Evolutionary conservation across 1,140 invertebrate species (phyloP).

Genomic region (Yoshiicerus persimilis): DNA sequence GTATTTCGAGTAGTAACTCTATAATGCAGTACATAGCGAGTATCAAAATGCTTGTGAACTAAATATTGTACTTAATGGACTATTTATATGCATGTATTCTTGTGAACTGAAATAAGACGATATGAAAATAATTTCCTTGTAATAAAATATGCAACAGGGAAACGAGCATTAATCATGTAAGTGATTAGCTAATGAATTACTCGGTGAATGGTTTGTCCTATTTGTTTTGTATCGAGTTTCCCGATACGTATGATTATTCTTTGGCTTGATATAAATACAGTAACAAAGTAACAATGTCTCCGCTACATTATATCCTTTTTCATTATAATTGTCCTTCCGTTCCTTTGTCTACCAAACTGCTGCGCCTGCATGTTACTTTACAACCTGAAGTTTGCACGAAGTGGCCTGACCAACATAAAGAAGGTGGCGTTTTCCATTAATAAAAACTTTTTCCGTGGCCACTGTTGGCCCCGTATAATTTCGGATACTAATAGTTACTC

Average conservation of each 20-base stretch:
- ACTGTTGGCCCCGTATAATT: background rate
- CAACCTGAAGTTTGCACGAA: background rate
- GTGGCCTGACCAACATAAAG: background rate
- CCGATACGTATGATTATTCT: background rate
- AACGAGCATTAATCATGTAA: background rate
- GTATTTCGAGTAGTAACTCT: no score
- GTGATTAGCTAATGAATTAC: constrained; percentile 12
- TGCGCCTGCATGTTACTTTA: background rate
- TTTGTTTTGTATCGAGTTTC: background rate
- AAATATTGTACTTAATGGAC: background rate
- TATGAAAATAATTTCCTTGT: background rate
- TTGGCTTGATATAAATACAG: background rate
- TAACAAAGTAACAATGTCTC: background rate
- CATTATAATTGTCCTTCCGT: background rate
- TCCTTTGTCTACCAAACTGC: no score
- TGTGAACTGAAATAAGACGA: background rate
- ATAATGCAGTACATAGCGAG: no score
- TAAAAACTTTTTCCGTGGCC: background rate
- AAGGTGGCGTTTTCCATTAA: background rate
- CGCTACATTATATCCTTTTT: background rate
- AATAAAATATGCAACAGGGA: background rate
- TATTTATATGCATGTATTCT: background rate
- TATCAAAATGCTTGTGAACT: background rate
- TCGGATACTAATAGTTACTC: background rate
- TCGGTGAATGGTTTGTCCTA: background rate